Conservation (phyloP, 2,888 invertebrate genomes). For the Drosophila incognita region DNA sequence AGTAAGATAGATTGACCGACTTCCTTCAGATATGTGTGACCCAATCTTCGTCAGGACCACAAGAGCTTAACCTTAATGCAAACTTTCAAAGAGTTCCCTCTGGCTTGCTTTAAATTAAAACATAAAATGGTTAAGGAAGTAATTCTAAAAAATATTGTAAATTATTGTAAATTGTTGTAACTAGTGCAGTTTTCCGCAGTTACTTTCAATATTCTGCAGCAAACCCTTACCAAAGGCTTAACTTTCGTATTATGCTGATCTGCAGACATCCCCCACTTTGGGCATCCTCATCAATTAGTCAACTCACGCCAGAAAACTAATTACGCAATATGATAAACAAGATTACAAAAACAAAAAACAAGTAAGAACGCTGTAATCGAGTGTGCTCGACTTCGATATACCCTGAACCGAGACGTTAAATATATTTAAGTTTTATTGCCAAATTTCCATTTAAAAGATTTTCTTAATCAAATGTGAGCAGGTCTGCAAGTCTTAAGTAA, state of each 20-base stretch:
- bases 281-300: slow-evolving; percentile 47
- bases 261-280: neutral
- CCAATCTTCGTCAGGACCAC: neutral
- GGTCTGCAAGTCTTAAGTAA: neutral
- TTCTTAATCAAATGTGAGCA: neutral
- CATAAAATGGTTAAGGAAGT: neutral
- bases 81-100: neutral
- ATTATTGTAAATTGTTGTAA: too few relatives aligned
- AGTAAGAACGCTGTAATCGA: neutral
- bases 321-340: slow-evolving; percentile 52
- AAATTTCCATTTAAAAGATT: neutral
- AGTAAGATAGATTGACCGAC: neutral
- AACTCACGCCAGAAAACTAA: slow-evolving; percentile 44
- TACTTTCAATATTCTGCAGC: neutral
- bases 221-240: neutral
- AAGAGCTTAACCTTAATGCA: neutral
- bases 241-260: neutral
- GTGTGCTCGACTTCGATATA: neutral
- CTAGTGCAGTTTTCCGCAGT: neutral
- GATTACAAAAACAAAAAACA: slow-evolving; percentile 13
- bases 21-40: neutral
- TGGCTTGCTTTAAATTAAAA: neutral
- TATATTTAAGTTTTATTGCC: neutral
- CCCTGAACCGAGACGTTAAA: neutral
- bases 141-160: neutral